phyloP scores from a whole-genome alignment of 37 sponge, comb jelly and placozoan species.

The Axinella damicornis region DNA sequence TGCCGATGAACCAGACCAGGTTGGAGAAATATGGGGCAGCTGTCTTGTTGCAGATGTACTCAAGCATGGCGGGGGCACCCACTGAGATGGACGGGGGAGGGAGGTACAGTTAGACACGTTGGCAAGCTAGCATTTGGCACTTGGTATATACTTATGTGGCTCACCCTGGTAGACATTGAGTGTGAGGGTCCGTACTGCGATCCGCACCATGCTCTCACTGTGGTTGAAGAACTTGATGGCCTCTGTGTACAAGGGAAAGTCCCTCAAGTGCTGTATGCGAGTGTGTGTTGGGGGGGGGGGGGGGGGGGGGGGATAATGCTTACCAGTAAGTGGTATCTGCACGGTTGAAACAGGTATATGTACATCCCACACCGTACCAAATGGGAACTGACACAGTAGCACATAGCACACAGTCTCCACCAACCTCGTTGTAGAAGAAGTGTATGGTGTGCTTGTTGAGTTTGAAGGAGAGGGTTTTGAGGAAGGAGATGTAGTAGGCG shows the following conservation, averaged over 20 bases:
- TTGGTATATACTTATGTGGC: too few species aligned
- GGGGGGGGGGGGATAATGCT: too few species aligned
- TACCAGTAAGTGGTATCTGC: too few species aligned
- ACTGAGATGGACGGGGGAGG: conserved; percentile 55
- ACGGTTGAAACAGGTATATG: not conserved
- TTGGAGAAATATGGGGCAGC: conserved; percentile 97
- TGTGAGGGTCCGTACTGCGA: conserved; percentile 97
- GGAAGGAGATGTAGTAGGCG: conserved; percentile 99
- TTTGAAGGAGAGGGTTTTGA: conserved; percentile 98
- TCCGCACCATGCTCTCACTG: conserved; percentile 98
- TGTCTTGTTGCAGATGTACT: conserved; percentile 90
- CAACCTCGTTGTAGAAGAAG: conserved; percentile 99
- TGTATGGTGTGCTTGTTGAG: conserved; percentile 97
- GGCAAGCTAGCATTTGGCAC: too few species aligned
- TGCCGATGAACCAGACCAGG: conserved; percentile 96
- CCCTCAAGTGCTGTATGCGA: conserved; percentile 91
- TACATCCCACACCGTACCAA: not conserved
- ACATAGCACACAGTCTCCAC: conserved; percentile 8
- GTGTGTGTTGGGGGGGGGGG: not conserved
- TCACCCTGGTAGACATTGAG: conserved; percentile 95
- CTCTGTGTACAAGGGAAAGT: conserved; percentile 99
- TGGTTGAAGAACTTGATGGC: conserved; percentile 99
- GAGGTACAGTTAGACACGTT: too few species aligned
- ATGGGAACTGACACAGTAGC: not conserved
- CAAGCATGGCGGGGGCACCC: conserved; percentile 71